Conservation (phyloP, 2,113 vertebrate genomes). For the Fulmarus glacialis region DNA sequence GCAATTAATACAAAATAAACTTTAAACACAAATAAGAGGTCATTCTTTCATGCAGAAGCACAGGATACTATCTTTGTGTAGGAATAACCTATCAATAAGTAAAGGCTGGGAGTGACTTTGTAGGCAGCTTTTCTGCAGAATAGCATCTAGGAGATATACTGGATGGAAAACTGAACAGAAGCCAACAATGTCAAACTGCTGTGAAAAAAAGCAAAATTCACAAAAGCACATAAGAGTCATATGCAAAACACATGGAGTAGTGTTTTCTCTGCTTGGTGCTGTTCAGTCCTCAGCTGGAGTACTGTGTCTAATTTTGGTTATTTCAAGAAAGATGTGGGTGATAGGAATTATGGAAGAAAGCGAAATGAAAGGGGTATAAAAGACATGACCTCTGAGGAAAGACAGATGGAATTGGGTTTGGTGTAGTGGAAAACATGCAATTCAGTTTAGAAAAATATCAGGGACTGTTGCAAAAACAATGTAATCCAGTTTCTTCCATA, state of each 20-base stretch:
- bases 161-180: background rate
- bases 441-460: background rate
- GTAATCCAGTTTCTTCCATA: background rate
- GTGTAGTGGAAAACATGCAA: background rate
- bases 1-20: background rate
- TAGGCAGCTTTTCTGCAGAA: background rate
- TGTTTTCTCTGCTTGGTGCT: background rate
- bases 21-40: background rate
- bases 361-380: background rate
- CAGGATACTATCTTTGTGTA: background rate
- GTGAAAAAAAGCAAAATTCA: background rate
- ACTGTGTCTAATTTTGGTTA: background rate
- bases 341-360: background rate
- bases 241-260: background rate
- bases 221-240: background rate
- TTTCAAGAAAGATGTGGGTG: background rate
- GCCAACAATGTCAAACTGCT: background rate
- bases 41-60: background rate
- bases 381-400: background rate
- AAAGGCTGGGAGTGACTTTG: background rate
- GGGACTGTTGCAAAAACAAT: background rate
- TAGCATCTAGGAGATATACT: background rate
- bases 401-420: background rate
- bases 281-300: background rate
- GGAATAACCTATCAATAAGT: background rate